These are phyloP conservation scores for Silurus glanis DNA, from an alignment of 2,113 vertebrate species.

Conservation along the genomic window DNA sequence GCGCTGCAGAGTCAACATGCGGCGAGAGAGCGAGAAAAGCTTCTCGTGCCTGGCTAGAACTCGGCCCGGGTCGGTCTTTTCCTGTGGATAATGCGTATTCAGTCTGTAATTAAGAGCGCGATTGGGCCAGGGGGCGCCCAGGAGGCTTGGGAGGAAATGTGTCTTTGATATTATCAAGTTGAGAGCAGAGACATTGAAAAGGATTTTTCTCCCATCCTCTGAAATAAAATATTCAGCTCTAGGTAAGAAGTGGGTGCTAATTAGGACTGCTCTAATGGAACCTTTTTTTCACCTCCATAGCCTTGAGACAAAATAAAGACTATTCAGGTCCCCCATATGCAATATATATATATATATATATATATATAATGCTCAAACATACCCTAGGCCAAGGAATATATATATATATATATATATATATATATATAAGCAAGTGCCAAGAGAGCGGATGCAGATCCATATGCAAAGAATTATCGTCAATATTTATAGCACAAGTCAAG, in stretches of 20 bases:
- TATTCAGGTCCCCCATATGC: conserved; percentile 14
- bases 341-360: conserved; percentile 35
- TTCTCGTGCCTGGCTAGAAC: conserved; percentile 42
- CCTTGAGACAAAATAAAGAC: conserved; percentile 12
- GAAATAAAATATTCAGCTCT: not conserved
- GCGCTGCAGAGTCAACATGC: conserved; percentile 59
- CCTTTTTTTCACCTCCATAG: not conserved
- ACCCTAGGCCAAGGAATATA: not conserved
- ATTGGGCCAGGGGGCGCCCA: conserved; percentile 41
- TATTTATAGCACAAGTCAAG: not conserved
- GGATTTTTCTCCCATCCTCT: conserved; percentile 24
- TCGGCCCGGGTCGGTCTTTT: conserved; percentile 41
- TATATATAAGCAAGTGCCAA: not conserved
- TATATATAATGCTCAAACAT: not conserved
- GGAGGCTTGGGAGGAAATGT: conserved; percentile 49
- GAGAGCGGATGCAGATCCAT: not conserved
- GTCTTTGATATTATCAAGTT: conserved; percentile 50
- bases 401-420: not conserved
- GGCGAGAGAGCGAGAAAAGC: conserved; percentile 33
- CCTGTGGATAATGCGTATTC: conserved; percentile 54
- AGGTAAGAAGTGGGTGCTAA: conserved; percentile 1
- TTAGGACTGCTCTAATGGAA: conserved; percentile 11
- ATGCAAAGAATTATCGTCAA: not conserved
- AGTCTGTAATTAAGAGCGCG: conserved; percentile 60
- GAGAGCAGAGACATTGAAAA: conserved; percentile 32